Evolutionary conservation across 2,888 invertebrate genomes (phyloP).

Genomic region (Mythimna loreyi): DNA sequence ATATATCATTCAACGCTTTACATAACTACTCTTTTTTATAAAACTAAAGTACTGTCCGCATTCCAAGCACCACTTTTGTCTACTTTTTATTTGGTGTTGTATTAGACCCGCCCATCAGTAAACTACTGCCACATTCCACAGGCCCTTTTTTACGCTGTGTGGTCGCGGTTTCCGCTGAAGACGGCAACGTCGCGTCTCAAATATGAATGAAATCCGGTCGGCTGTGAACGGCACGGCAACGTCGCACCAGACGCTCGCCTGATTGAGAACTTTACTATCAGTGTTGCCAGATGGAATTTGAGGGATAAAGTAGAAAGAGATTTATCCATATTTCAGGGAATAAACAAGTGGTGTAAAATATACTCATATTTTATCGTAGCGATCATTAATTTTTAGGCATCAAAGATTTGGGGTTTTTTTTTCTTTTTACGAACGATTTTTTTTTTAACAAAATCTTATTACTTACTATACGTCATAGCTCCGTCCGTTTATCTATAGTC

Average conservation of each 20-base stretch:
- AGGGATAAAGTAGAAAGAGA: conserved; percentile 57
- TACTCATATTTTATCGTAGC: background rate
- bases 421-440: no score
- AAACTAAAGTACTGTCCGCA: conserved; percentile 79
- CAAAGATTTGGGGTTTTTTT: no score
- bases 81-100: conserved; percentile 84
- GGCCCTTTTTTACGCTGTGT: conserved; percentile 90
- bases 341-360: conserved; percentile 9
- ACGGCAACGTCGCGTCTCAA: conserved; percentile 90
- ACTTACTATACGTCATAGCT: no score
- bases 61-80: conserved; percentile 81
- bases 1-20: conserved; percentile 18
- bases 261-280: conserved; percentile 88
- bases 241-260: conserved; percentile 87
- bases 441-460: no score
- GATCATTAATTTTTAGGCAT: no score
- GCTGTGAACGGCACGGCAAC: conserved; percentile 87
- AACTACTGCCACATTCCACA: conserved; percentile 89
- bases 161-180: conserved; percentile 90
- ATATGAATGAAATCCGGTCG: conserved; percentile 91
- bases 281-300: conserved; percentile 62
- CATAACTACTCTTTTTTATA: conserved; percentile 14
- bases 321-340: conserved; percentile 21
- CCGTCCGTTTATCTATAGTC: no score
- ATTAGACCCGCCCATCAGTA: conserved; percentile 88